Percentiles rank a stretch among this genome's conserved stretches.
Conservation (phyloP, 2,113 vertebrate species). For the Phocoena phocoena region DNA sequence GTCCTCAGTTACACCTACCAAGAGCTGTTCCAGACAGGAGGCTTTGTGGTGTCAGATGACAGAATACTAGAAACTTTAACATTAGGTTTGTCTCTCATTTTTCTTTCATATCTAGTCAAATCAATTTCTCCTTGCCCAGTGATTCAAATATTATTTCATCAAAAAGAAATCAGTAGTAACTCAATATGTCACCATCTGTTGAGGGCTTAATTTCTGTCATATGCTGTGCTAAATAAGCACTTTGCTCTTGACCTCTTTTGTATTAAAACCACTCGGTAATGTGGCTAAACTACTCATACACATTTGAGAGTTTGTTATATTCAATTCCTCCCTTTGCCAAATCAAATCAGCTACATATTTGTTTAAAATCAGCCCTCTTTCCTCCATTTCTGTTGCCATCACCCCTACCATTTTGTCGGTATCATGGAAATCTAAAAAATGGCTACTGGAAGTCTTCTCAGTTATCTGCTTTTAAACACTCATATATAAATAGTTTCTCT, state of each 20-base stretch:
- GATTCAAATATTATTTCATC: not conserved
- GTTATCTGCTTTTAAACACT: not conserved
- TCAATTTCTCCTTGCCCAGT: not conserved
- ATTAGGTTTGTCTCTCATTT: conserved; percentile 84
- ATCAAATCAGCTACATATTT: not conserved
- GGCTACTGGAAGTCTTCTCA: not conserved
- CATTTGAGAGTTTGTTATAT: not conserved
- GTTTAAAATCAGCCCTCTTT: not conserved
- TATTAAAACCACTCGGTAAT: not conserved
- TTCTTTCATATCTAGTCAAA: not conserved
- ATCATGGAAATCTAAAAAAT: not conserved
- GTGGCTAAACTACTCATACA: not conserved
- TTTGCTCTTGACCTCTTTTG: not conserved
- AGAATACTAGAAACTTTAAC: conserved; percentile 85
- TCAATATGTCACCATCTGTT: not conserved
- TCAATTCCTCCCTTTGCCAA: not conserved
- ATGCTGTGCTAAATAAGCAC: not conserved
- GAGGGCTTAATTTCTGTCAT: not conserved
- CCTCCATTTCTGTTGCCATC: not conserved
- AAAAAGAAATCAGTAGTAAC: not conserved
- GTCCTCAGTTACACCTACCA: conserved; percentile 86
- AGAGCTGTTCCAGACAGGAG: conserved; percentile 90
- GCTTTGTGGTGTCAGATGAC: conserved; percentile 91
- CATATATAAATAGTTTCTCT: not conserved
- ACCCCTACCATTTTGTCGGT: not conserved